phyloP scores from a whole-genome alignment of 1,140 invertebrate species.

The Drosophila bifasciata region DNA sequence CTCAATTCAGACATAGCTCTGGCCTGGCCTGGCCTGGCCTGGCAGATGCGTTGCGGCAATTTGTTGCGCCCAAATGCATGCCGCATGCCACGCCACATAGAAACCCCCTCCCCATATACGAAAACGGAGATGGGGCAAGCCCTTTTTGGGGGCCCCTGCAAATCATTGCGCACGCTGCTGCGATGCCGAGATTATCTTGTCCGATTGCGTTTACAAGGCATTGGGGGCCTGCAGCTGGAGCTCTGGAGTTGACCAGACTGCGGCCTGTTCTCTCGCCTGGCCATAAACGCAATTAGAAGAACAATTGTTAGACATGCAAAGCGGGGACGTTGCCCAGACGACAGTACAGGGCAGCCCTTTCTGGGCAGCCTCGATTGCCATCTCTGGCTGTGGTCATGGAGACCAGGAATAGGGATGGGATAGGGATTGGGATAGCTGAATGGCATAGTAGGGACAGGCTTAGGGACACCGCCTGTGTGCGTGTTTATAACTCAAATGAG shows the following conservation, averaged over 20 bases:
- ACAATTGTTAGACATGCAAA: slow-evolving; percentile 84
- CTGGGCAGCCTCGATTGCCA: slow-evolving; percentile 62
- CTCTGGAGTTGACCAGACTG: slow-evolving; percentile 12
- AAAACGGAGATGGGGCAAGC: slow-evolving; percentile 25
- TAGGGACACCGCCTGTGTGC: slow-evolving; percentile 46
- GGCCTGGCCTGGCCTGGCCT: no score
- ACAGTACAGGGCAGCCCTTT: slow-evolving; percentile 39
- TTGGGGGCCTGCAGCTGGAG: slow-evolving; percentile 42
- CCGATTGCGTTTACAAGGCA: slow-evolving; percentile 79
- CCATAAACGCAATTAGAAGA: slow-evolving; percentile 83
- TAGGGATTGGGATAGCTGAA: background rate
- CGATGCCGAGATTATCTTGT: slow-evolving; percentile 76
- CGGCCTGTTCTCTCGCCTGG: slow-evolving; percentile 42
- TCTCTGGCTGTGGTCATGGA: slow-evolving; percentile 39
- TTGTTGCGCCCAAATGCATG: slow-evolving; percentile 72
- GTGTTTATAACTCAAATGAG: slow-evolving; percentile 83
- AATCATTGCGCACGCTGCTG: slow-evolving; percentile 53
- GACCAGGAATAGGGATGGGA: background rate
- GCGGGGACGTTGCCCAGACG: slow-evolving; percentile 41
- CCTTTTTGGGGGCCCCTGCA: slow-evolving; percentile 59
- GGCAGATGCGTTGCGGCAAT: slow-evolving; percentile 71
- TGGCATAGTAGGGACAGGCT: no score
- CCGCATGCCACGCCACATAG: slow-evolving; percentile 49
- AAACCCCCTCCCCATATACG: slow-evolving; percentile 11
- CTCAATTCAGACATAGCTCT: slow-evolving; percentile 63